A percentile compares a stretch with the other conserved stretches of the same genome.
These are phyloP conservation scores for Gila robusta DNA, from an alignment of 2,797 vertebrate genomes.

Conservation along the genomic window DNA sequence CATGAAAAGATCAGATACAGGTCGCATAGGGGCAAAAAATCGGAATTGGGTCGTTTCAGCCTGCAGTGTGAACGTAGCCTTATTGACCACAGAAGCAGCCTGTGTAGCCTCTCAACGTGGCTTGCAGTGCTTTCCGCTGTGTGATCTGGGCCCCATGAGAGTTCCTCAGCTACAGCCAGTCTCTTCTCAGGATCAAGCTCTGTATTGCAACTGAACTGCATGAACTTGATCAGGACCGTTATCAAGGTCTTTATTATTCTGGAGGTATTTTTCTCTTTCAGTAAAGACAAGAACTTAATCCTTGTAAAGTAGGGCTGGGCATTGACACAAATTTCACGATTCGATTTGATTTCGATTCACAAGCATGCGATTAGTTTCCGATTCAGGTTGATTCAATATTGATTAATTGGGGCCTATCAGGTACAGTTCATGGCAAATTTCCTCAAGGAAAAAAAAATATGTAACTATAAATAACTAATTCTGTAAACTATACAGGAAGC, in stretches of 20 bases:
- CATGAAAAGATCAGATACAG: too few species aligned
- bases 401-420: neutral
- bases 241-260: slow-evolving; percentile 43
- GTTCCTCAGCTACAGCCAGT: neutral
- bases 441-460: too few species aligned
- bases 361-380: neutral
- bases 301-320: slow-evolving; percentile 1
- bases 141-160: slow-evolving; percentile 36
- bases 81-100: slow-evolving; percentile 14
- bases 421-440: neutral
- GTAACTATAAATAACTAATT: too few species aligned
- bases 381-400: neutral
- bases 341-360: neutral
- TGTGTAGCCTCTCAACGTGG: slow-evolving; percentile 29
- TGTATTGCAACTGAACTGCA: slow-evolving; percentile 22
- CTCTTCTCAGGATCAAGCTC: slow-evolving; percentile 41
- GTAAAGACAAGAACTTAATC: slow-evolving; percentile 19
- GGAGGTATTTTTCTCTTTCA: neutral
- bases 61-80: neutral
- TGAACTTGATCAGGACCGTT: slow-evolving; percentile 29
- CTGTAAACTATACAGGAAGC: too few species aligned
- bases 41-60: too few species aligned
- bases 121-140: neutral
- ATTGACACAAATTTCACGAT: neutral
- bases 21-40: too few species aligned